Evolutionary conservation across 2,888 invertebrate genomes (phyloP).

Genomic region (Philaethria dido): DNA sequence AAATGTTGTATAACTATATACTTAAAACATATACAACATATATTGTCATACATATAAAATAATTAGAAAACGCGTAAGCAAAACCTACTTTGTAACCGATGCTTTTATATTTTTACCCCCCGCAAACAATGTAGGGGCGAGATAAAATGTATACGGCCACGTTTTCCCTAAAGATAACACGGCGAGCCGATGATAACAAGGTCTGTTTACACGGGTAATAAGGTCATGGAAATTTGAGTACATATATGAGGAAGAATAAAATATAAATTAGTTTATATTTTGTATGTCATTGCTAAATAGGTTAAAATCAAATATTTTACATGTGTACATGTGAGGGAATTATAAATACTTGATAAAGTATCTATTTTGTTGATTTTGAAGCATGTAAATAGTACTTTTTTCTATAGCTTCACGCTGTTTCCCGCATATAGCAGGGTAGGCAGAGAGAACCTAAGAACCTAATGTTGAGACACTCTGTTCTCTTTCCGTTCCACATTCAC

Average conservation of each 20-base stretch:
- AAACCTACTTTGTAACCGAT: not conserved
- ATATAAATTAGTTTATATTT: constrained; percentile 8
- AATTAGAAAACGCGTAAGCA: not conserved
- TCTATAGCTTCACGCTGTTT: too few relatives aligned
- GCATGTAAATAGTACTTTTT: too few relatives aligned
- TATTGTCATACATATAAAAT: too few relatives aligned
- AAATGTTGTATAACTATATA: too few relatives aligned
- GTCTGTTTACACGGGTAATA: constrained; percentile 15
- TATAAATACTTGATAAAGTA: too few relatives aligned
- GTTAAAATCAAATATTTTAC: not conserved
- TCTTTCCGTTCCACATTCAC: too few relatives aligned
- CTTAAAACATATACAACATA: too few relatives aligned
- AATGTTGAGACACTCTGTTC: too few relatives aligned
- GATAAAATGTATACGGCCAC: constrained; percentile 21
- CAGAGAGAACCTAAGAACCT: too few relatives aligned
- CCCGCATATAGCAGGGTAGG: too few relatives aligned
- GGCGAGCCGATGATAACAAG: constrained; percentile 22
- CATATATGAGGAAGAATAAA: constrained; percentile 7
- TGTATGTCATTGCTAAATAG: not conserved
- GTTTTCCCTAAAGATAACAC: constrained; percentile 26
- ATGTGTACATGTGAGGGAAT: not conserved
- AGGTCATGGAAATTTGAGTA: constrained; percentile 15
- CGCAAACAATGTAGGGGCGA: constrained; percentile 1
- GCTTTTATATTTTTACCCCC: constrained; percentile 2
- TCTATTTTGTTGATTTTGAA: too few relatives aligned